Evolutionary conservation across 1,140 invertebrate species (phyloP).

Genomic region (Leptinotarsa defecta): DNA sequence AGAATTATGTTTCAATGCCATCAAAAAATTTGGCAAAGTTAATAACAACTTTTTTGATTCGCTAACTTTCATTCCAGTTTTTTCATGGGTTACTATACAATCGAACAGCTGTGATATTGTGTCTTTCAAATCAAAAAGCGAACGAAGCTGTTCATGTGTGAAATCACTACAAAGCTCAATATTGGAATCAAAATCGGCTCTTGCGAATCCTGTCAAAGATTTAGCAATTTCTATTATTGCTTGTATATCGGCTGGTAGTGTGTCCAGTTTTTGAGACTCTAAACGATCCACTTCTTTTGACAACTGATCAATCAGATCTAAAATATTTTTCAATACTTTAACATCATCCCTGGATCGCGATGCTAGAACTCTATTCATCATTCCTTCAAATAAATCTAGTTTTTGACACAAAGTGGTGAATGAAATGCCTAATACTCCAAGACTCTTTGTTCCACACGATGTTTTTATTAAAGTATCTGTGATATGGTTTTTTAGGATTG

Average conservation of each 20-base stretch:
- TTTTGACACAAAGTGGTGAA: background rate
- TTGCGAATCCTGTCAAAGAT: background rate
- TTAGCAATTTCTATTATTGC: background rate
- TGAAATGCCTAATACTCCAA: background rate
- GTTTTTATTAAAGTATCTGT: background rate
- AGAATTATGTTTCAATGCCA: background rate
- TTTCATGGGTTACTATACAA: too few species aligned
- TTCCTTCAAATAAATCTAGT: background rate
- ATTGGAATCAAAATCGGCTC: background rate
- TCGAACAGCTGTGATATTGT: background rate
- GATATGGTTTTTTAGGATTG: background rate
- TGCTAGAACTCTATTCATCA: background rate
- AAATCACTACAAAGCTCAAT: background rate
- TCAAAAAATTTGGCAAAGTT: background rate
- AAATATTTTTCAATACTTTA: background rate
- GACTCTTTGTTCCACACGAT: background rate
- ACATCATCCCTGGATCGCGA: background rate
- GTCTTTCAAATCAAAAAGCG: background rate
- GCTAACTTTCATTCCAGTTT: too few species aligned
- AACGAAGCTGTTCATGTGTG: background rate
- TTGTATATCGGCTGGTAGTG: too few species aligned
- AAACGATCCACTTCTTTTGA: too few species aligned
- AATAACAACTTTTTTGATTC: too few species aligned
- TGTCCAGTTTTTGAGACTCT: too few species aligned
- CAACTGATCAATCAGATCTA: too few species aligned